Conservation (phyloP, 2,113 vertebrate genomes). For the Nansenia antarctica region DNA sequence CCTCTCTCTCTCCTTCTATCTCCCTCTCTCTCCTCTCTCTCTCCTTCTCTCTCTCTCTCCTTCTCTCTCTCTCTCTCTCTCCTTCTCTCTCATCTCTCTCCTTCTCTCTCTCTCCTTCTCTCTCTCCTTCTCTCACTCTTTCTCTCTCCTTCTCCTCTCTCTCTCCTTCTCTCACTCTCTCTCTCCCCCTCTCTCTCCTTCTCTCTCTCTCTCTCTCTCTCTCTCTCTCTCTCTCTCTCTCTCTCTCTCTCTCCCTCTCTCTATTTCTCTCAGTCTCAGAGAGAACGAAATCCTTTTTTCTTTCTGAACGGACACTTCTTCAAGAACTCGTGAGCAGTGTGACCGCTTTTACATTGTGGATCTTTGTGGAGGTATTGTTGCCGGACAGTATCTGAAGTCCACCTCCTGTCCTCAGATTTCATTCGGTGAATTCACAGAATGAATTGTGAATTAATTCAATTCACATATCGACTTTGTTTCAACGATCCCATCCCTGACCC, state of each 20-base stretch:
- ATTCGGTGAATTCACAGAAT: too few relatives aligned
- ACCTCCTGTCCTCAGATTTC: too few relatives aligned
- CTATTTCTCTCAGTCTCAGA: neutral
- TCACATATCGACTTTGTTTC: too few relatives aligned
- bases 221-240: neutral
- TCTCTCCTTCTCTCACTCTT: neutral
- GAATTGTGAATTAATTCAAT: too few relatives aligned
- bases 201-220: neutral
- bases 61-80: too few relatives aligned
- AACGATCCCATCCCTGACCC: too few relatives aligned
- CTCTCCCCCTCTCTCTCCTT: neutral
- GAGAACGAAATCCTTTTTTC: neutral
- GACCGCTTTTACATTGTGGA: neutral
- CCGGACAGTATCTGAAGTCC: too few relatives aligned
- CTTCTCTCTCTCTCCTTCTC: neutral
- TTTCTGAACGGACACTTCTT: neutral
- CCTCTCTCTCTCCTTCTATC: conserved; percentile 26
- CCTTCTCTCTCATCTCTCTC: too few relatives aligned
- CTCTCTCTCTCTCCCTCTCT: neutral
- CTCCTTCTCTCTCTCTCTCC: neutral
- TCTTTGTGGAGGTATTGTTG: neutral
- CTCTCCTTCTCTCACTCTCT: too few relatives aligned
- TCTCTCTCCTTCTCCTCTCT: too few relatives aligned
- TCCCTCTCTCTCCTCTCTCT: conserved; percentile 21
- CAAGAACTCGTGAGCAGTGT: neutral